phyloP scores from a whole-genome alignment of 2,888 invertebrate species.

The Molanna angustata region DNA sequence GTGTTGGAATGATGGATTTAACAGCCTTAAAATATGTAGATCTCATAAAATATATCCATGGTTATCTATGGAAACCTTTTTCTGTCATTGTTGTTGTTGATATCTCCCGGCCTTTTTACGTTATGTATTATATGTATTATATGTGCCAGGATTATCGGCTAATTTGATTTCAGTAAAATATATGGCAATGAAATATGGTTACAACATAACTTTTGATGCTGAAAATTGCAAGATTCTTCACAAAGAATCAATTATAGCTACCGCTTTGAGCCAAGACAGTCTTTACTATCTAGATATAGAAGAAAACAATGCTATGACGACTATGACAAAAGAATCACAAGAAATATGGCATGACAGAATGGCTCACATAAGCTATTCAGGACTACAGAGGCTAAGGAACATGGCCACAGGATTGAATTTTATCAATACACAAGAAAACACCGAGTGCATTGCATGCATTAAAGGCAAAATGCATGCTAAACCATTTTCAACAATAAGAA shows the following conservation, averaged over 20 bases:
- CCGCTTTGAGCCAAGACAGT: neutral
- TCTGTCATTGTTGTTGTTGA: too few relatives aligned
- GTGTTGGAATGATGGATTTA: too few relatives aligned
- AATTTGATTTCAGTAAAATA: constrained; percentile 2
- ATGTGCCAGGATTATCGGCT: neutral
- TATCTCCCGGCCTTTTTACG: too few relatives aligned
- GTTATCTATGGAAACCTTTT: too few relatives aligned
- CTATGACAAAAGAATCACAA: neutral
- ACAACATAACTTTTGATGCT: neutral
- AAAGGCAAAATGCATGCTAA: constrained; percentile 3
- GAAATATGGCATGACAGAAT: neutral
- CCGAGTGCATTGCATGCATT: too few relatives aligned
- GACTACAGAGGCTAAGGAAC: neutral
- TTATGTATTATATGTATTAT: too few relatives aligned
- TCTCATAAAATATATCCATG: too few relatives aligned
- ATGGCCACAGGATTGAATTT: neutral
- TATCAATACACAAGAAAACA: neutral
- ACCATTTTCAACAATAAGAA: neutral
- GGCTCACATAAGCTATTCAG: neutral
- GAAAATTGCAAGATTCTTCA: neutral
- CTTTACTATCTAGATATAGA: neutral
- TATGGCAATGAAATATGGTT: neutral
- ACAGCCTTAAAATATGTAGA: too few relatives aligned
- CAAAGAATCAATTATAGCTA: neutral
- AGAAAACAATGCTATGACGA: neutral